phyloP scores from a whole-genome alignment of 1,140 invertebrate genomes.

The Drusus annulatus region DNA sequence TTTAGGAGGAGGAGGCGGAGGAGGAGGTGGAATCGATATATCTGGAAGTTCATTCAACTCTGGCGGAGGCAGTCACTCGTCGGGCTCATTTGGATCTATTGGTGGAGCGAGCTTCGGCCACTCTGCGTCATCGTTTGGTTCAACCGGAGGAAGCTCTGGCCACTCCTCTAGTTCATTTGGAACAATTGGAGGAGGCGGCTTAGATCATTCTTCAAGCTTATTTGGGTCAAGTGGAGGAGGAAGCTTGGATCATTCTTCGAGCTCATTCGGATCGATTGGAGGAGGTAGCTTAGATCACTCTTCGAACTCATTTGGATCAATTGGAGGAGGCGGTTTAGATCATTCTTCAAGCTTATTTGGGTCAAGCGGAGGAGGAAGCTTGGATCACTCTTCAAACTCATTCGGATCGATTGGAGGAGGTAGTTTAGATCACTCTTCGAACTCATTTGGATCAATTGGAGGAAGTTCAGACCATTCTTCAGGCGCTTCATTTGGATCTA shows the following conservation, averaged over 20 bases:
- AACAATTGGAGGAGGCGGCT: not conserved
- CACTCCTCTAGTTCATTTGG: not conserved
- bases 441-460: not conserved
- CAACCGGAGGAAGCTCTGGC: not conserved
- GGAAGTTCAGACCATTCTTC: not conserved
- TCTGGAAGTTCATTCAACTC: not conserved
- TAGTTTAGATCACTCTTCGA: not conserved
- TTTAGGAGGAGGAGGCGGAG: slow-evolving; percentile 45
- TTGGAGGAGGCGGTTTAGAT: slow-evolving; percentile 3
- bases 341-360: not conserved
- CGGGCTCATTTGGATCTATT: not conserved
- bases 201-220: not conserved
- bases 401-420: not conserved
- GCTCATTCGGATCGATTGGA: not conserved
- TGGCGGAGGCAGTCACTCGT: not conserved
- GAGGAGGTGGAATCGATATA: not conserved
- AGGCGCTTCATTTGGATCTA: not conserved
- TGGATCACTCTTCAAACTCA: not conserved
- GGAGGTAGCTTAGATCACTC: slow-evolving; percentile 1
- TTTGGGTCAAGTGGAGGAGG: not conserved
- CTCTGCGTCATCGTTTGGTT: not conserved
- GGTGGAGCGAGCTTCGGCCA: not conserved
- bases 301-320: not conserved
- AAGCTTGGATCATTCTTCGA: slow-evolving; percentile 61
- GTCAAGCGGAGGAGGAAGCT: no score